Conservation (phyloP, 2,113 vertebrate genomes). For the Phaetusa simplex region DNA sequence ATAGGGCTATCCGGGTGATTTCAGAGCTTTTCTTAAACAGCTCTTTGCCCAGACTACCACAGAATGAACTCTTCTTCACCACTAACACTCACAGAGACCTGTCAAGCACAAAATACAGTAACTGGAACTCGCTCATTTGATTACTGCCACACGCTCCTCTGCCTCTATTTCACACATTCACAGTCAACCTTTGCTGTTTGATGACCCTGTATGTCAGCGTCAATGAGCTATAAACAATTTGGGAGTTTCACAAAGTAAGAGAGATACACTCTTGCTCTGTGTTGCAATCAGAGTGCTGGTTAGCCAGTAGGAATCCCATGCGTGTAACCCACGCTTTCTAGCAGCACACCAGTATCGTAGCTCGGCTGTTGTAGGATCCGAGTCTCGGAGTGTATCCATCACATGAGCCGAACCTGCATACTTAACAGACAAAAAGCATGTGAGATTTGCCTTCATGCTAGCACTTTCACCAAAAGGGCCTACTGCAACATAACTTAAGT, state of each 20-base stretch:
- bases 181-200: background rate
- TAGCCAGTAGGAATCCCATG: background rate
- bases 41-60: background rate
- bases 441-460: background rate
- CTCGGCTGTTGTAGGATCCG: background rate
- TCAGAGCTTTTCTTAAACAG: background rate
- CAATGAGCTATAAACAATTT: background rate
- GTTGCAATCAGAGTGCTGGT: background rate
- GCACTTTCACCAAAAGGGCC: background rate
- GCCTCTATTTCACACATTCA: background rate
- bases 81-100: background rate
- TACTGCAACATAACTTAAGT: background rate
- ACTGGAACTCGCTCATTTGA: background rate
- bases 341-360: background rate
- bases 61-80: background rate
- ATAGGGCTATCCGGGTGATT: background rate
- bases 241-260: background rate
- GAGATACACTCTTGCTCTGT: background rate
- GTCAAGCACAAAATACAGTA: background rate
- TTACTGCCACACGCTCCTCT: background rate
- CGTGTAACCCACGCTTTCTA: background rate
- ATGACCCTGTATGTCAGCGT: rapidly evolving
- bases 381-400: background rate
- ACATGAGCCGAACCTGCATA: too few relatives aligned
- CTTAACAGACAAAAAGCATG: background rate